These are phyloP conservation scores for Drosophila heteroneura DNA, from an alignment of 2,888 invertebrate species.

Conservation along the genomic window DNA sequence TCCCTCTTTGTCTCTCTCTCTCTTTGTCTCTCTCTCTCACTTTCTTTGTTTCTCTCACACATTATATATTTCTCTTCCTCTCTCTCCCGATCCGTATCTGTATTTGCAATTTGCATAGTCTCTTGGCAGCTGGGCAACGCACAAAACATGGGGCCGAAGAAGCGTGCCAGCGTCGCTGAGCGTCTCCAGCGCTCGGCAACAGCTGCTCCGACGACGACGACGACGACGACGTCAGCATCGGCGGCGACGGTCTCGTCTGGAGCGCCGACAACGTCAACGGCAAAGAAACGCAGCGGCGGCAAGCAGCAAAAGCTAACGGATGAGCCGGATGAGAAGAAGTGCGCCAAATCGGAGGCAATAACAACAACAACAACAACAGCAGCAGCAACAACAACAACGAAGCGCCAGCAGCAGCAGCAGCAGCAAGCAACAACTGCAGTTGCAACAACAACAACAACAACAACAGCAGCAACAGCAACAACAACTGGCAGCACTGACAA, in stretches of 20 bases:
- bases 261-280: conserved; percentile 49
- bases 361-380: conserved; percentile 7
- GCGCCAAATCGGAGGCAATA: conserved; percentile 45
- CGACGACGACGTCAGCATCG: conserved; percentile 24
- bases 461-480: conserved; percentile 15
- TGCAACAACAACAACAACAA: conserved; percentile 10
- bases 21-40: not conserved
- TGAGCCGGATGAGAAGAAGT: conserved; percentile 55
- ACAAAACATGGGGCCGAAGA: conserved; percentile 77
- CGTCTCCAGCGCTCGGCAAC: conserved; percentile 78
- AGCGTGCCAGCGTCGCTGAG: conserved; percentile 82
- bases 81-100: not conserved
- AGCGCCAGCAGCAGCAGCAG: conserved; percentile 22
- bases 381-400: conserved; percentile 4
- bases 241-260: conserved; percentile 2
- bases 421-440: conserved; percentile 15
- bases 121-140: conserved; percentile 42
- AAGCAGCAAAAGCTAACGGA: conserved; percentile 64
- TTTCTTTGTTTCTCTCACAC: not conserved
- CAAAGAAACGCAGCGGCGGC: conserved; percentile 72
- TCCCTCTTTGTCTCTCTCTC: not conserved
- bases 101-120: conserved; percentile 10
- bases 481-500: conserved; percentile 13
- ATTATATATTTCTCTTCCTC: not conserved
- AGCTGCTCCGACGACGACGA: conserved; percentile 24